Evolutionary conservation across 2,797 vertebrate species (phyloP).

Genomic region (Notoglanidium macrostoma): DNA sequence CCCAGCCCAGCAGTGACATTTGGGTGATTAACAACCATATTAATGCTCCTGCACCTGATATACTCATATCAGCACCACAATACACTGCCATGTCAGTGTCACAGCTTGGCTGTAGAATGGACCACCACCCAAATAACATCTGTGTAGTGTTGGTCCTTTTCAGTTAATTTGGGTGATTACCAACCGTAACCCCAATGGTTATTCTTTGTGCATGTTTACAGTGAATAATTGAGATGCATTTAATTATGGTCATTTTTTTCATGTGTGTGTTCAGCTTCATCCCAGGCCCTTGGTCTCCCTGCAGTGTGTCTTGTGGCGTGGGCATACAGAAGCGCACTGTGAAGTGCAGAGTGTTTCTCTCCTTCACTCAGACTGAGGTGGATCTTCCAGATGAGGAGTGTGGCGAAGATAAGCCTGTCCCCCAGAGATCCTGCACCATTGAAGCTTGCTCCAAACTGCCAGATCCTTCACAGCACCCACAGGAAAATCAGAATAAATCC

Average conservation of each 20-base stretch:
- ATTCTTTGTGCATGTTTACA: background rate
- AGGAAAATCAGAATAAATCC: constrained; percentile 52
- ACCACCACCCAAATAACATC: background rate
- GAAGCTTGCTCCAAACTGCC: constrained; percentile 69
- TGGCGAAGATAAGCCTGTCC: constrained; percentile 69
- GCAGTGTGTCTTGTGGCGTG: constrained; percentile 82
- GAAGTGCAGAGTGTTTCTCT: constrained; percentile 83
- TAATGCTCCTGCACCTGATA: background rate
- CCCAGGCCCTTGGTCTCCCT: constrained; percentile 86
- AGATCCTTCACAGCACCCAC: constrained; percentile 44
- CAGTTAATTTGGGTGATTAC: background rate
- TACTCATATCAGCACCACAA: background rate
- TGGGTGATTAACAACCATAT: background rate
- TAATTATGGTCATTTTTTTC: background rate
- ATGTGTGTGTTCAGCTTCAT: constrained; percentile 77
- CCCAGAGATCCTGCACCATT: constrained; percentile 75
- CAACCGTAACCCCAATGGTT: too few species aligned
- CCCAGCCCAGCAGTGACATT: background rate
- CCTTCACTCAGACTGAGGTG: constrained; percentile 84
- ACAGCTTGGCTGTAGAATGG: background rate
- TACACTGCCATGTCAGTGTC: background rate
- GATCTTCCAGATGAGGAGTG: constrained; percentile 91
- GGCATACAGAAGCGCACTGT: constrained; percentile 82
- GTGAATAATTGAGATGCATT: background rate
- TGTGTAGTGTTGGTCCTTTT: background rate